Percentiles rank a stretch among this genome's conserved stretches.
These are phyloP conservation scores for Papilio aristodemus DNA, from an alignment of 1,140 invertebrate species.

Conservation along the genomic window DNA sequence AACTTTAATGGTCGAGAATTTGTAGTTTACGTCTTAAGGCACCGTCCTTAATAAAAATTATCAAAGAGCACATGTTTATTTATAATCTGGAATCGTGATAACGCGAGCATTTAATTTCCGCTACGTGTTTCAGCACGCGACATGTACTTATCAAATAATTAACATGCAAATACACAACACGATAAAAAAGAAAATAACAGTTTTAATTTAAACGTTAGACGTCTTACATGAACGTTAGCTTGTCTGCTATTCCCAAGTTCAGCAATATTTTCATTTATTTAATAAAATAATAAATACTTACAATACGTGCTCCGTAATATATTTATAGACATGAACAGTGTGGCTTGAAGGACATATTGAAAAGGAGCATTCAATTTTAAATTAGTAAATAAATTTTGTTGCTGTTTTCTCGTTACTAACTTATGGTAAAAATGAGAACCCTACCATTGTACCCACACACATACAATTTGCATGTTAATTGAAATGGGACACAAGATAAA, in stretches of 20 bases:
- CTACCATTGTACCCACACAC: not conserved
- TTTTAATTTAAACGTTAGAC: not conserved
- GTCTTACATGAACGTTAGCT: too few relatives aligned
- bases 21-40: not conserved
- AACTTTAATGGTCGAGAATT: not conserved
- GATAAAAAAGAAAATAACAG: not conserved
- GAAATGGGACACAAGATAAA: not conserved
- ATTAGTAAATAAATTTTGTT: too few relatives aligned
- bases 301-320: too few relatives aligned
- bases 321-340: too few relatives aligned
- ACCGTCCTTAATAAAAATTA: not conserved
- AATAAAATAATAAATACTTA: too few relatives aligned
- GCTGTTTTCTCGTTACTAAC: too few relatives aligned
- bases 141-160: not conserved
- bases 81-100: conserved; percentile 13
- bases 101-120: conserved; percentile 13
- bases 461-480: not conserved
- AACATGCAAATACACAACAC: conserved; percentile 11
- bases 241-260: too few relatives aligned
- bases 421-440: too few relatives aligned
- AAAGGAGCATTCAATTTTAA: too few relatives aligned
- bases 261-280: too few relatives aligned
- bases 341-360: too few relatives aligned
- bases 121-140: conserved; percentile 11
- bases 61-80: conserved; percentile 7